These are phyloP conservation scores for Cirrhinus mrigala DNA, from an alignment of 2,797 vertebrate species.

Conservation along the genomic window DNA sequence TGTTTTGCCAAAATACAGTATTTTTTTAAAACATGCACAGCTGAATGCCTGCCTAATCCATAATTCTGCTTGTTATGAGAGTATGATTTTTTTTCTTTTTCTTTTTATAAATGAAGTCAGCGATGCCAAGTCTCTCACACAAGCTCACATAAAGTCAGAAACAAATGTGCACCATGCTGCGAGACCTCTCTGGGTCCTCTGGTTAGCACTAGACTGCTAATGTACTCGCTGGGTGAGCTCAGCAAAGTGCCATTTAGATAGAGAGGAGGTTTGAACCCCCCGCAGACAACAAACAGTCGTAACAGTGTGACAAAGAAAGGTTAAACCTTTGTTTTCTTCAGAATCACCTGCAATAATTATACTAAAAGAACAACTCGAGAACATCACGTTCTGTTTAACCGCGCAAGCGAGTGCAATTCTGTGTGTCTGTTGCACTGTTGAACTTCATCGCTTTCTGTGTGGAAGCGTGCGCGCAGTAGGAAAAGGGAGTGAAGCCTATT, in stretches of 20 bases:
- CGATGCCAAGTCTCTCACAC: not conserved
- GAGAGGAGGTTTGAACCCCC: not conserved
- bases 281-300: slow-evolving; percentile 7
- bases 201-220: slow-evolving; percentile 48
- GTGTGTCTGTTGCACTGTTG: not conserved
- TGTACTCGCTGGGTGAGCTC: slow-evolving; percentile 37
- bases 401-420: not conserved
- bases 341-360: slow-evolving; percentile 13
- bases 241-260: slow-evolving; percentile 13
- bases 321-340: not conserved
- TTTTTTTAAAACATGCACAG: not conserved
- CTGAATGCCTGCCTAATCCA: not conserved
- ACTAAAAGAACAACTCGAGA: not conserved
- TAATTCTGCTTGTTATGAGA: not conserved
- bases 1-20: slow-evolving; percentile 34
- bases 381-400: not conserved
- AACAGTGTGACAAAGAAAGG: not conserved
- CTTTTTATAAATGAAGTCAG: not conserved
- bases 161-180: not conserved
- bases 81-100: not conserved
- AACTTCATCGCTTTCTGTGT: slow-evolving; percentile 22
- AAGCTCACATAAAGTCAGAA: slow-evolving; percentile 12
- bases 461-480: not conserved
- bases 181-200: slow-evolving; percentile 41
- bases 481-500: slow-evolving; percentile 58